Percentiles rank a stretch among this genome's conserved stretches.
phyloP scores from a whole-genome alignment of 2,888 invertebrate genomes.

The Criorhina ranunculi region DNA sequence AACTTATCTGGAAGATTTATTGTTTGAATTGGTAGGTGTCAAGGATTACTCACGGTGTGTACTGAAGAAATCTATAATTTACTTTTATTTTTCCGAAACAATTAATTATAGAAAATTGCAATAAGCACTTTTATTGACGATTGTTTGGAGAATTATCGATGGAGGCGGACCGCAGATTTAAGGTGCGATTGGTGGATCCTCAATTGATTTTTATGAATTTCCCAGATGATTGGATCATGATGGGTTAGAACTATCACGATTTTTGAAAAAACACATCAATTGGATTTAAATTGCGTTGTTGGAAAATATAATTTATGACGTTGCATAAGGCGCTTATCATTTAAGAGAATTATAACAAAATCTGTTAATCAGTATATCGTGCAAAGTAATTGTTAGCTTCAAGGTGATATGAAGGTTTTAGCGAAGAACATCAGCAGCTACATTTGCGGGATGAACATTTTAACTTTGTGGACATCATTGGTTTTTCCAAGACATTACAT shows the following conservation, averaged over 20 bases:
- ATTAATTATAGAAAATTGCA: constrained; percentile 51
- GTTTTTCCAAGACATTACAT: too few relatives aligned
- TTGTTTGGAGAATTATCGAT: constrained; percentile 48
- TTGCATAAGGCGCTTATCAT: constrained; percentile 1
- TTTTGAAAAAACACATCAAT: constrained; percentile 10
- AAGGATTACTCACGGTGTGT: constrained; percentile 33
- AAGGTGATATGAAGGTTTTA: background rate
- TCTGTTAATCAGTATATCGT: background rate
- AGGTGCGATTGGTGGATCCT: constrained; percentile 49
- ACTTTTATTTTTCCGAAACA: constrained; percentile 22
- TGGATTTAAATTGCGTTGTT: background rate
- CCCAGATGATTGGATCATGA: constrained; percentile 57
- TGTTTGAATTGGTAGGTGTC: constrained; percentile 38
- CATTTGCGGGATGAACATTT: too few relatives aligned
- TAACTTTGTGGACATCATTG: too few relatives aligned
- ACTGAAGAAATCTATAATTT: background rate
- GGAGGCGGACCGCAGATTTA: constrained; percentile 39
- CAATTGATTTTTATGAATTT: constrained; percentile 26
- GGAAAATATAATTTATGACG: background rate
- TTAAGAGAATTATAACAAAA: background rate
- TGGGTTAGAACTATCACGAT: constrained; percentile 52
- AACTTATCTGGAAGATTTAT: constrained; percentile 65
- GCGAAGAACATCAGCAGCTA: too few relatives aligned
- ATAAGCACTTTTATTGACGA: constrained; percentile 35
- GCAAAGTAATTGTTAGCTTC: background rate